Evolutionary conservation across 2,113 vertebrate genomes (phyloP), one percentile per base, ranked within the genome.

Genomic region (Drymodes brunneopygia): DNA sequence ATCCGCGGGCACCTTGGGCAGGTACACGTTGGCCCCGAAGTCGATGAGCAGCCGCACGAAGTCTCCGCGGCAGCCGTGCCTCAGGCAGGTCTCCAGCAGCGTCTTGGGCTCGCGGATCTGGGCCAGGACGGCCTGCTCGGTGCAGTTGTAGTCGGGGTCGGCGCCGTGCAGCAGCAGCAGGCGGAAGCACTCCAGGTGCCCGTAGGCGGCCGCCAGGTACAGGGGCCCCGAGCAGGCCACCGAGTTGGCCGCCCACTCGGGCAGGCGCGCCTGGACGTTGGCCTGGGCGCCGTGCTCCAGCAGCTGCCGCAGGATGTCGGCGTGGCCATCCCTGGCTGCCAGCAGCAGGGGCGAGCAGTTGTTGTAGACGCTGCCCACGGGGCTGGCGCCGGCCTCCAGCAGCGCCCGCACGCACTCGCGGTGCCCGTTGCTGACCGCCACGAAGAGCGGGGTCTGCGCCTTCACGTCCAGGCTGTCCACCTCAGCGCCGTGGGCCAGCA

Each of bases 361-460:
- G 98, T 99, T 99, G 97, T 99, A 98, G 90, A 96, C 95, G 94
- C 99, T 99, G 86, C 99, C 99, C 1, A 95, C 95, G 8, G 99
- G 99, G 79, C 98, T 97, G 29, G 99, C 99, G 18, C 99, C 99
- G 0, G 99, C 98, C 18, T 98, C 98, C 89, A 99, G 98, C 69
- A 99, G 98, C 14, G 96, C 96, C 8, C 93, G 96, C 67, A 99
- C 99, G 7, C 99, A 99, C 56, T 98, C 98, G 45, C 98, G 91
- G 96, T 99, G 99, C 57, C 99, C 99, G 4, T 99, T 98, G 66
- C 98, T 99, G 58, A 99, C 99, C 0, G 99, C 99, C 7, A 98
- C 98, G 93, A 99, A 99, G 77, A 99, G 98, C 1, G 99, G 99
- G 2, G 99, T 99, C 97, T 99, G 99, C 13, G 99, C 99, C 94